These are phyloP conservation scores for Tragelaphus scriptus DNA, from an alignment of 2,113 vertebrate species.

Conservation along the genomic window DNA sequence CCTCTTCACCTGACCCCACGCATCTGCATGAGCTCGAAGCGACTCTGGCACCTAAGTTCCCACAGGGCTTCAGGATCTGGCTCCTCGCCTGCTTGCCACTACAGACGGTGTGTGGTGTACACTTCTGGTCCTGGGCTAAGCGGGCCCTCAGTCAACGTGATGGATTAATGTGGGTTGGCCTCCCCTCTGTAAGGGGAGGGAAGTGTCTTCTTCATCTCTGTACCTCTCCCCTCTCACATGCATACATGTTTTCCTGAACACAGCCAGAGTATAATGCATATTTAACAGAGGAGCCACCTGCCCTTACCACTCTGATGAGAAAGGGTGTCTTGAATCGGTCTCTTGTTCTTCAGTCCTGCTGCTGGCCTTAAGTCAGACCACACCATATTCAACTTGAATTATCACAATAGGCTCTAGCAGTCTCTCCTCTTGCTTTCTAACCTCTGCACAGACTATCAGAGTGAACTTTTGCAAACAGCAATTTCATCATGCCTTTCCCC, in stretches of 20 bases:
- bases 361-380: not conserved
- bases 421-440: not conserved
- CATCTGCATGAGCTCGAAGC: not conserved
- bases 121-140: not conserved
- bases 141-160: not conserved
- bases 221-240: not conserved
- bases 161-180: accelerated
- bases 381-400: not conserved
- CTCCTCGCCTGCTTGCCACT: not conserved
- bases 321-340: not conserved
- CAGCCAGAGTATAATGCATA: not conserved
- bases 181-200: not conserved
- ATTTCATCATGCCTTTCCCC: not conserved
- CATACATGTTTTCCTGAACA: not conserved
- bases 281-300: not conserved
- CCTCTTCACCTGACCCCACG: not conserved
- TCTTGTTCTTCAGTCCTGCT: not conserved
- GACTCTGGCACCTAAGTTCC: not conserved
- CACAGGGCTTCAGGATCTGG: not conserved
- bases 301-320: not conserved
- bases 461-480: not conserved
- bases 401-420: not conserved
- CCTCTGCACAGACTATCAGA: not conserved
- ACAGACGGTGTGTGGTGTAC: not conserved
- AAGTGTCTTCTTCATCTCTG: not conserved